Conservation (phyloP, 2,888 invertebrate species). For the Torymus aiolomorphi region DNA sequence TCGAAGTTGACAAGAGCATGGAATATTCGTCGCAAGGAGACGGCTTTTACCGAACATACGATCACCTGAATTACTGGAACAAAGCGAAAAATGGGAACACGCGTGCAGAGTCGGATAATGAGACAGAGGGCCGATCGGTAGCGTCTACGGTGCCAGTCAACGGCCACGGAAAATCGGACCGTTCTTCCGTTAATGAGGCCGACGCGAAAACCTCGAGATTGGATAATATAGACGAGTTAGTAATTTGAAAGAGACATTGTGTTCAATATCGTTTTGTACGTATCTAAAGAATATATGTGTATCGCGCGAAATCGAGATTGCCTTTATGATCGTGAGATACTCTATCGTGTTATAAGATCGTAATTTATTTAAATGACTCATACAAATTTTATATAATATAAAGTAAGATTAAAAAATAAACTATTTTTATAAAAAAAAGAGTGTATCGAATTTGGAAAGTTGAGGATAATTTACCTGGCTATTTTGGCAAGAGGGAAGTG, state of each 20-base stretch:
- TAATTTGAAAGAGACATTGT: background rate
- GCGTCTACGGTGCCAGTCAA: slow-evolving; percentile 28
- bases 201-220: slow-evolving; percentile 7
- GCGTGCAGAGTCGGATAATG: background rate
- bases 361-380: background rate
- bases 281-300: background rate
- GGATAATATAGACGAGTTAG: slow-evolving; percentile 11
- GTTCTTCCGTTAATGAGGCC: slow-evolving; percentile 7
- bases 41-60: slow-evolving; percentile 44
- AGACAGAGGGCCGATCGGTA: slow-evolving; percentile 2
- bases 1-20: slow-evolving; percentile 46
- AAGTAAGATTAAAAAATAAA: background rate
- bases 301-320: background rate
- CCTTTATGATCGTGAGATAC: too few relatives aligned
- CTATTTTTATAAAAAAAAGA: background rate
- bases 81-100: slow-evolving; percentile 29
- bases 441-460: background rate
- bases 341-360: too few relatives aligned
- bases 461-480: slow-evolving; percentile 82
- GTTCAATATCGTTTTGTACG: background rate
- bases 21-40: slow-evolving; percentile 19
- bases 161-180: slow-evolving; percentile 17
- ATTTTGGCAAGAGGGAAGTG: slow-evolving; percentile 94
- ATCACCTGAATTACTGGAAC: slow-evolving; percentile 41
- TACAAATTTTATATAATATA: background rate